These are phyloP conservation scores for Meiosimyza platycephala DNA, from an alignment of 2,888 invertebrate genomes.

Conservation along the genomic window DNA sequence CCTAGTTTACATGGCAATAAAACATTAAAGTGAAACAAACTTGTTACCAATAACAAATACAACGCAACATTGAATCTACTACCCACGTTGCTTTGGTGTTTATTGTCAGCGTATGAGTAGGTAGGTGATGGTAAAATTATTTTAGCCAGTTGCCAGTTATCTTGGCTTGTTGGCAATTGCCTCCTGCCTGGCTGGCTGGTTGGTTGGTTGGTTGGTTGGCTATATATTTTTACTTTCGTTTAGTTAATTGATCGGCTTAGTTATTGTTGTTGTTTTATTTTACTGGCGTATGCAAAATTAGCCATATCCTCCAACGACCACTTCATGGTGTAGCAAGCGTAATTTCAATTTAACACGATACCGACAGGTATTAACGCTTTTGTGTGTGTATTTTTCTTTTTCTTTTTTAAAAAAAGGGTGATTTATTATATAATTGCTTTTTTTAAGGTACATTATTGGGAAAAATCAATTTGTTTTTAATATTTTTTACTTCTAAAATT, in stretches of 20 bases:
- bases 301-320: too few species aligned
- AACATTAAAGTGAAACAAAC: conserved; percentile 21
- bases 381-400: too few species aligned
- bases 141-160: too few species aligned
- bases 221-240: conserved; percentile 23
- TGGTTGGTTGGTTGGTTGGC: neutral
- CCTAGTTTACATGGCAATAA: conserved; percentile 17
- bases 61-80: conserved; percentile 4
- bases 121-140: too few species aligned
- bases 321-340: too few species aligned
- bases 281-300: too few species aligned
- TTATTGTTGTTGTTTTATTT: neutral
- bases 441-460: too few species aligned
- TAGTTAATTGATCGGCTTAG: conserved; percentile 24
- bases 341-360: conserved; percentile 3
- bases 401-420: too few species aligned
- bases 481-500: too few species aligned
- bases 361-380: neutral
- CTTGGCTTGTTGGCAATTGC: neutral
- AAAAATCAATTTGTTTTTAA: too few species aligned
- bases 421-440: too few species aligned
- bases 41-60: conserved; percentile 16
- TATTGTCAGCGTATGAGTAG: neutral
- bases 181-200: neutral
- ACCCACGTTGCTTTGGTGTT: neutral